Base-by-base conservation (phyloP, 1,140 invertebrate species). In the Heliconius nattereri region DNA sequence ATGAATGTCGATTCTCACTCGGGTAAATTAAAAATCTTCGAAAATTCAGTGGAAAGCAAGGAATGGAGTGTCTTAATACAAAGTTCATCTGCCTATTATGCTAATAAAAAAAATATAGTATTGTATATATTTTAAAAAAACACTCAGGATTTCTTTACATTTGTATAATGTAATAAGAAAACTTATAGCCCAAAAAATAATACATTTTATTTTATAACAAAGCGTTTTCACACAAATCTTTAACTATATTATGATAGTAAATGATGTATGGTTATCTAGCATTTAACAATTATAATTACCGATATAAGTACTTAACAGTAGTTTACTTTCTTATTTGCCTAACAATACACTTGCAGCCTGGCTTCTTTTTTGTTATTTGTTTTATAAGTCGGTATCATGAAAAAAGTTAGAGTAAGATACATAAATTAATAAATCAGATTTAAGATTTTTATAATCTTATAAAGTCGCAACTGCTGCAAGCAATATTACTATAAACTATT, bases 151-250 rank as follows among this genome's bases (percentile, higher is more conserved):
- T 45, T 13, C 3, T 13, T 13, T 45, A 45, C 40, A 45, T 45
- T 23, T 23, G 11, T 66, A 29, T 5, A 66, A 29, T 9, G 20
- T n/a, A 78, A 86, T 85, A 85, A 75, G 89, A 86, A 86, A 26
- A 80, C 54, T 29, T 81, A 81, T 83, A 80, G 81, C 83, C 81
- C 83, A 86, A 84, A 84, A 84, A 83, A 86, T 85, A 83, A 84
- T 82, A 73, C 83, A 80, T 83, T 79, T 80, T 84, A 75, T 82
- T 76, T 78, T 77, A 81, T 84, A 86, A 84, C 85, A 85, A 85
- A 86, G 85, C 85, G 78, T 72, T 80, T 81, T 72, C 60, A 70
- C 76, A 73, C 26, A 54, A n/a, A 81, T 78, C 45, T 79, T 78
- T 74, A 75, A 80, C 76, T 77, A 76, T 76, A 70, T 81, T 71